phyloP scores from a whole-genome alignment of 2,888 invertebrate genomes.

The Crematogaster levior region DNA sequence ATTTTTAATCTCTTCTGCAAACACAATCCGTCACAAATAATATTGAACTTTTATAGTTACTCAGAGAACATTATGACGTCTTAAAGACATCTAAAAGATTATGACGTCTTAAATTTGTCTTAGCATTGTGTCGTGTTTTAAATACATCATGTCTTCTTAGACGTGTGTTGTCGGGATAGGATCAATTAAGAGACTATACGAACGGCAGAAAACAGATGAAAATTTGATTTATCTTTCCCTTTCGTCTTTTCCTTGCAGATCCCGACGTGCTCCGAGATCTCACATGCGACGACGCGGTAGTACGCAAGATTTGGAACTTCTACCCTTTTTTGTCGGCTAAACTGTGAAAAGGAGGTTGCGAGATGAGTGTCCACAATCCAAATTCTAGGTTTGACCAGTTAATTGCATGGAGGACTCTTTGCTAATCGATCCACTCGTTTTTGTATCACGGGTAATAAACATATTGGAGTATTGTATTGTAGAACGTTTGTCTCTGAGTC shows the following conservation, averaged over 20 bases:
- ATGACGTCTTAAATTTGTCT: no score
- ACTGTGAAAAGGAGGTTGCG: slow-evolving; percentile 65
- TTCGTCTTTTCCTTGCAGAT: slow-evolving; percentile 85
- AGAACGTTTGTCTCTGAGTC: slow-evolving; percentile 48
- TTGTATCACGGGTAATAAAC: not conserved
- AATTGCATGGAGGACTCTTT: slow-evolving; percentile 23
- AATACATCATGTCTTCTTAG: no score
- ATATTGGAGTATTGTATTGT: not conserved
- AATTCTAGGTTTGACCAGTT: not conserved
- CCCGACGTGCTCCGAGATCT: slow-evolving; percentile 84
- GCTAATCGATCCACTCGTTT: not conserved
- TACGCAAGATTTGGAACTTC: slow-evolving; percentile 87
- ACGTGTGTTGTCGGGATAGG: no score
- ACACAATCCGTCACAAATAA: not conserved
- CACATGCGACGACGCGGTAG: slow-evolving; percentile 86
- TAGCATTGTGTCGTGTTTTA: no score
- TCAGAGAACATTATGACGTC: no score
- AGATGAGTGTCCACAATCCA: slow-evolving; percentile 36
- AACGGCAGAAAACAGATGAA: not conserved
- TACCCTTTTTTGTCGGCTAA: slow-evolving; percentile 76
- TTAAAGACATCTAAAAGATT: no score
- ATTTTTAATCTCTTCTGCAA: not conserved
- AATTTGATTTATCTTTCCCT: not conserved
- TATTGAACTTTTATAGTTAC: no score
- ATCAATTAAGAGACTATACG: not conserved